Base-by-base conservation (phyloP, 2,797 vertebrate genomes). In the Peromyscus melanophrys region DNA sequence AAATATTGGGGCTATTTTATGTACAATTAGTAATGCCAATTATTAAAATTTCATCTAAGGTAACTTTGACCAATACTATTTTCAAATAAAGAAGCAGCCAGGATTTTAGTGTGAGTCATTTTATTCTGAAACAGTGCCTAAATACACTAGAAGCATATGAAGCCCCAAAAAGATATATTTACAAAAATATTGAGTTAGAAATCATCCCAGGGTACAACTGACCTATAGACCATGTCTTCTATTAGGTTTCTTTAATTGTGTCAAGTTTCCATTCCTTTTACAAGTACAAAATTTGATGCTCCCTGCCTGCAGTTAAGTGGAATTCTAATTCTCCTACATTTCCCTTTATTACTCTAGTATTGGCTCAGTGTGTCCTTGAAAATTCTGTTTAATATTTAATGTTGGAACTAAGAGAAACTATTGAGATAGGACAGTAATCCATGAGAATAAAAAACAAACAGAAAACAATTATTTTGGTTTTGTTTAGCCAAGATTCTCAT, bases 61-160 rank as follows among this genome's bases (percentile, higher is more conserved):
- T 90, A 82, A 92, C 25, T 3, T 82, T 92, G 19, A 92, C 95
- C 43, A 95, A 88, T 76, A 34, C 7, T 93, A 21, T 92, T 43
- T 81, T 84, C 1, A 9, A 80, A 78, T 52, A 83, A 25, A 78
- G 3, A 17, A 11, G 2, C 25, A 37, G 25, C 61, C 16, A 73
- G 84, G 71, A 89, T 89, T 84, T 83, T 83, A 59, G 6, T 90
- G 7, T 86, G 21, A 59, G 17, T 49, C 27, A n/a, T 16, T 86
- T 90, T 86, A 81, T 82, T 21, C 27, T 82, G 19, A 93, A 83
- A 43, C 85, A 43, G 6, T 90, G 2, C 0, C 37, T 55, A 37
- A 67, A 52, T 40, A 55, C 43, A 80, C 55, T 43, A 85, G 7
- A 6, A 92, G 12, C 0, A 31, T 8, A 37, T 25, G 1, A 0